Base-by-base conservation (phyloP, 2,113 vertebrate genomes). In the Amphilophus citrinellus region DNA sequence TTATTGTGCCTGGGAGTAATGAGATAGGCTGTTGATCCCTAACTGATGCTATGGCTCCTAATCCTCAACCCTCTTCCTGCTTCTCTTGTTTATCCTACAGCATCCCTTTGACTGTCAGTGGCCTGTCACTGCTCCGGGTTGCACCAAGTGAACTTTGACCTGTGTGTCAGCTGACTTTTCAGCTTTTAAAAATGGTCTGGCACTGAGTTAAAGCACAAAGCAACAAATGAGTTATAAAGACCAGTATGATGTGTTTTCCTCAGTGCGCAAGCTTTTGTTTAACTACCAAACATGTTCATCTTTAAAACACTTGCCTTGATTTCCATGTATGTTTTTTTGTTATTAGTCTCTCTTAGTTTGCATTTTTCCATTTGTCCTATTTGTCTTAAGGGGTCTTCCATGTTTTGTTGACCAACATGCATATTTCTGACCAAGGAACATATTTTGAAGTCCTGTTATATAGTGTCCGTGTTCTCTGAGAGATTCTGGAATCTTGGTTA, bases 21-120 rank as follows among this genome's bases (percentile, higher is more conserved):
- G 90, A 93, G 94, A 91, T 87, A 88, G 89, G 78, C 92, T 92
- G 94, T 91, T 95, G 94, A 95, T 96, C 95, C 84, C 83, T 85
- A 83, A 88, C 83, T 93, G 91, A 93, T 93, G 95, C 94, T 94
- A 88, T 92, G 92, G 68, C 53, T 84, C 61, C 91, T 92, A 94
- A 91, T 96, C 89, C 95, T 90, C 76, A 82, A 44, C 61, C 78
- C 77, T 88, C 94, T 87, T 91, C 93, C 92, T 89, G 83, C 93
- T 94, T 90, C 91, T 93, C 81, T 94, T 92, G 92, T 95, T 96
- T 92, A 95, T 93, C 91, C 89, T 77, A 82, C 81, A 77, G 86
- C 88, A 86, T 91, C 90, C 89, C 90, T 85, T 82, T 91, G 81
- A 87, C 91, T 83, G 7, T 84, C 11, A 20, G 77, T 81, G 83